These are phyloP conservation scores for Felis catus DNA, from an alignment of 2,113 vertebrate species.

Conservation along the genomic window F.catus_Fca126_mat1.0 CM031417.1:78011501-78012000, in stretches of 20 bases:
- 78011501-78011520: slow-evolving; percentile 30
- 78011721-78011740: not conserved
- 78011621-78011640: not conserved
- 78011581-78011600: slow-evolving; percentile 42
- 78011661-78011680: not conserved
- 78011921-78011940: not conserved
- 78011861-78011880: not conserved
- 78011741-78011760: not conserved
- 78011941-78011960: not conserved
- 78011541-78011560: not conserved
- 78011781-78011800: not conserved
- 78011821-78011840: not conserved
- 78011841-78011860: not conserved
- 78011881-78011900: not conserved
- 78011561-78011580: slow-evolving; percentile 24
- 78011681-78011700: slow-evolving; percentile 11
- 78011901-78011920: not conserved
- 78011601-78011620: slow-evolving; percentile 14
- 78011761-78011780: not conserved
- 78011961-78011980: not conserved
- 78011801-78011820: not conserved
- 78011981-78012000: not conserved
- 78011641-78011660: not conserved
- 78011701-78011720: not conserved
- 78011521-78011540: slow-evolving; percentile 45